Evolutionary conservation across 2,113 vertebrate genomes (phyloP).

Genomic region (Theristicus caerulescens): DNA sequence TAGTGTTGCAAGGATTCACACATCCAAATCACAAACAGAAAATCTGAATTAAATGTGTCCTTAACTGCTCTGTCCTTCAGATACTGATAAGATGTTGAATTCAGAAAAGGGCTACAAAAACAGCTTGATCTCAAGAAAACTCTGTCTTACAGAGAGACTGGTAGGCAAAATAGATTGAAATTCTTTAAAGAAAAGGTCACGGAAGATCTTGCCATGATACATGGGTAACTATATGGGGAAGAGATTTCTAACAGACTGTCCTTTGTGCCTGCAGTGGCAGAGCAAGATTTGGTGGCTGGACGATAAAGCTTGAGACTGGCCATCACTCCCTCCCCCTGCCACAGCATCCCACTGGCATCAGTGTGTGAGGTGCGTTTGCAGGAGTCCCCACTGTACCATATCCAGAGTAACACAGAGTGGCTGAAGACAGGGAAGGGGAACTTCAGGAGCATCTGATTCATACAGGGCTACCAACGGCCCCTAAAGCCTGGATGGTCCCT

Average conservation of each 20-base stretch:
- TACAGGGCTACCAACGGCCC: neutral
- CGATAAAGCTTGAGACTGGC: neutral
- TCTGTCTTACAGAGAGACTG: neutral
- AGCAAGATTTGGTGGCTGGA: neutral
- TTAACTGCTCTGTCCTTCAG: neutral
- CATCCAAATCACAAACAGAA: neutral
- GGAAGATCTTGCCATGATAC: neutral
- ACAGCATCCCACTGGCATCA: neutral
- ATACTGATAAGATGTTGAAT: neutral
- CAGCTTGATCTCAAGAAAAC: neutral
- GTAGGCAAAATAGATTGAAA: neutral
- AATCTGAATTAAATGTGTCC: neutral
- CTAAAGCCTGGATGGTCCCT: neutral
- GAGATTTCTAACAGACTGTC: neutral
- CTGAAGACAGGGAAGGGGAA: neutral
- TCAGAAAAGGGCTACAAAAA: neutral
- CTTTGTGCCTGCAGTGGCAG: neutral
- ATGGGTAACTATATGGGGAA: neutral
- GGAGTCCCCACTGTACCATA: neutral
- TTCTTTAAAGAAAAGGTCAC: neutral
- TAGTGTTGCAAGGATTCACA: neutral
- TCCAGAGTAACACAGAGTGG: neutral
- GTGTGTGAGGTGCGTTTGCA: rapidly evolving
- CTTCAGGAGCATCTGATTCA: neutral
- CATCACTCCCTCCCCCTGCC: neutral